Conservation (phyloP, 2,113 vertebrate genomes). For the Phrynosoma blainvillii region DNA sequence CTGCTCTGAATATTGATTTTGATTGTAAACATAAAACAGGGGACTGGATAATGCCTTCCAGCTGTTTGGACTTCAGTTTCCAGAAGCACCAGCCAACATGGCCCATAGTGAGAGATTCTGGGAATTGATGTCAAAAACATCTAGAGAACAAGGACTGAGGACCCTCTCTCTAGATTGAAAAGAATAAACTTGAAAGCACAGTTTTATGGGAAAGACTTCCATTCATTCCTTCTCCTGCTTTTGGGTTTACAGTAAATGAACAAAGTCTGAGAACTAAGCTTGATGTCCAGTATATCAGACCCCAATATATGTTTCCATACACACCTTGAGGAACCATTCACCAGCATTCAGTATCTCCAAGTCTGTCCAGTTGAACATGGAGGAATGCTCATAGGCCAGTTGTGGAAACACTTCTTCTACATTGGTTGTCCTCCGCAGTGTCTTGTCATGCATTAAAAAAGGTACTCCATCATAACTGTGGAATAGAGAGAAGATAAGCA, state of each 20-base stretch:
- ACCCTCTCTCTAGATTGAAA: background rate
- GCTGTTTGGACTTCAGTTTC: too few species aligned
- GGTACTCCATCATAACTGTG: slow-evolving; percentile 90
- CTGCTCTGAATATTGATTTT: background rate
- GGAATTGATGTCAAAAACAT: too few species aligned
- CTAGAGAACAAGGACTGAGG: too few species aligned
- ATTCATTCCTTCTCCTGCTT: background rate
- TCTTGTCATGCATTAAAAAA: slow-evolving; percentile 91
- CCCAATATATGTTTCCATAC: background rate
- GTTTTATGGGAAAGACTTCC: background rate
- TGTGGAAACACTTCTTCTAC: slow-evolving; percentile 83
- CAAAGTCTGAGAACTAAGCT: too few species aligned
- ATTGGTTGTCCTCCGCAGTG: slow-evolving; percentile 89
- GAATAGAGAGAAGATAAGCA: background rate
- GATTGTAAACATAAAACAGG: background rate
- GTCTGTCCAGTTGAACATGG: slow-evolving; percentile 94
- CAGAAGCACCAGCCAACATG: too few species aligned
- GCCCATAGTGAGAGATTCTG: too few species aligned
- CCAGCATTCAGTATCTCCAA: slow-evolving; percentile 91
- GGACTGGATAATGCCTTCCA: background rate
- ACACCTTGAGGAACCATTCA: slow-evolving; percentile 92
- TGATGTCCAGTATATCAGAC: background rate
- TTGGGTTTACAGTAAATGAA: too few species aligned
- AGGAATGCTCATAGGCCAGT: slow-evolving; percentile 79
- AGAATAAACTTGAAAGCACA: background rate